phyloP scores from a whole-genome alignment of 2,888 invertebrate genomes.

The Diabrotica balteata region DNA sequence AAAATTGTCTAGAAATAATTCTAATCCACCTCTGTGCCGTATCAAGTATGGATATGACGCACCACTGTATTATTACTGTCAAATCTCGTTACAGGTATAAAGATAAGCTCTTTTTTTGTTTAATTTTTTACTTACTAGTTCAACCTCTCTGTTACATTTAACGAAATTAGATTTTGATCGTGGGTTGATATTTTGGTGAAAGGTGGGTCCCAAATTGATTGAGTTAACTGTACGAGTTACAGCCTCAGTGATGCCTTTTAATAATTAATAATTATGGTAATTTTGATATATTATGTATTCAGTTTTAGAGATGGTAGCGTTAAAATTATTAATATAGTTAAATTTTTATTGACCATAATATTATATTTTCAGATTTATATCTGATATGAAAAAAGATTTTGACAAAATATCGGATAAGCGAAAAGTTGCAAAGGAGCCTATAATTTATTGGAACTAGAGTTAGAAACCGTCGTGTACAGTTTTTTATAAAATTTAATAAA shows the following conservation, averaged over 20 bases:
- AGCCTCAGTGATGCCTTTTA: conserved; percentile 1
- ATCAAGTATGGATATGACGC: conserved; percentile 24
- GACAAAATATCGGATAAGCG: too few relatives aligned
- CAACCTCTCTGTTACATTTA: conserved; percentile 26
- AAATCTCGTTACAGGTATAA: conserved; percentile 25
- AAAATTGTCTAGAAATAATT: too few relatives aligned
- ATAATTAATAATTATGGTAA: conserved; percentile 25
- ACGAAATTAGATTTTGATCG: conserved; percentile 24
- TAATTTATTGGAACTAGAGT: too few relatives aligned
- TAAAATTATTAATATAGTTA: neutral
- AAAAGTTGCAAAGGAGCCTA: too few relatives aligned
- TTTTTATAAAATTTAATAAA: too few relatives aligned
- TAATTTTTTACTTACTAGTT: neutral
- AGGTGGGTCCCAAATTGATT: conserved; percentile 23
- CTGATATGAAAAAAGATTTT: too few relatives aligned
- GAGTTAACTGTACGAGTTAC: conserved; percentile 20
- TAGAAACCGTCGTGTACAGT: too few relatives aligned
- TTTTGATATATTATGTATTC: conserved; percentile 5
- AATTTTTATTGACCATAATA: too few relatives aligned
- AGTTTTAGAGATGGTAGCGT: conserved; percentile 3
- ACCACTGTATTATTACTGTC: conserved; percentile 27
- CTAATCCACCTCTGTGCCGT: neutral
- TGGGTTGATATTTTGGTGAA: conserved; percentile 22
- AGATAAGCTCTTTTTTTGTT: conserved; percentile 18
- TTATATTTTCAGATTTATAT: too few relatives aligned